These are phyloP conservation scores for Oophaga sylvatica DNA, from an alignment of 2,797 vertebrate genomes.

Conservation along the genomic window DNA sequence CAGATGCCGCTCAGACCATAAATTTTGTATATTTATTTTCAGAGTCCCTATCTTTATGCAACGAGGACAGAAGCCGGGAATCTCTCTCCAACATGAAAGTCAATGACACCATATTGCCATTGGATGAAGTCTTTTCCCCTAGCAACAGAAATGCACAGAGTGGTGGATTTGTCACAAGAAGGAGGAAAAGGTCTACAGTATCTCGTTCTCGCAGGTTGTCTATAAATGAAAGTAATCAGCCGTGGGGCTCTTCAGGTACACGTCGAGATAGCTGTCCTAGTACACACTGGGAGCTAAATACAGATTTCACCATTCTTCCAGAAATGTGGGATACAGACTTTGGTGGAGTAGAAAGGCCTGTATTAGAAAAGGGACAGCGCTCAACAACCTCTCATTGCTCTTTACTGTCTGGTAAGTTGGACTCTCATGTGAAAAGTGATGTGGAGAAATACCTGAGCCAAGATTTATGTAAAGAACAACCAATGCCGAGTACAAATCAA, in stretches of 20 bases:
- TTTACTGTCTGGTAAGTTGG: background rate
- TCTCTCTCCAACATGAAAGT: background rate
- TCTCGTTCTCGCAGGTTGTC: constrained; percentile 63
- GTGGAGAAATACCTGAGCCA: background rate
- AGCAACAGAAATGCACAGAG: constrained; percentile 49
- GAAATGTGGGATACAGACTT: background rate
- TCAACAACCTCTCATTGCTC: background rate
- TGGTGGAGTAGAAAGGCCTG: background rate
- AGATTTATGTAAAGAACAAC: background rate
- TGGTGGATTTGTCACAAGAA: constrained; percentile 63
- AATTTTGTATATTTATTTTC: background rate
- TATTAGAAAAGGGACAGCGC: background rate
- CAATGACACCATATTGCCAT: background rate
- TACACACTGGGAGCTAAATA: background rate
- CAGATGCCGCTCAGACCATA: background rate
- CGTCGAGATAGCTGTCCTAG: background rate
- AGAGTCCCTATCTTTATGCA: constrained; percentile 10
- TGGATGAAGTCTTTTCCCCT: constrained; percentile 42
- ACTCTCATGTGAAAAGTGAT: background rate
- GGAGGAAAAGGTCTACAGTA: constrained; percentile 63
- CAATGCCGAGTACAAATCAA: background rate
- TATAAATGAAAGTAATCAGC: constrained; percentile 26
- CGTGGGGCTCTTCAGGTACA: background rate
- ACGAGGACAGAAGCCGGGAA: constrained; percentile 29
- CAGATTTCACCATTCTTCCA: background rate